Conservation (phyloP, 2,113 vertebrate species). For the Prolemur simus region DNA sequence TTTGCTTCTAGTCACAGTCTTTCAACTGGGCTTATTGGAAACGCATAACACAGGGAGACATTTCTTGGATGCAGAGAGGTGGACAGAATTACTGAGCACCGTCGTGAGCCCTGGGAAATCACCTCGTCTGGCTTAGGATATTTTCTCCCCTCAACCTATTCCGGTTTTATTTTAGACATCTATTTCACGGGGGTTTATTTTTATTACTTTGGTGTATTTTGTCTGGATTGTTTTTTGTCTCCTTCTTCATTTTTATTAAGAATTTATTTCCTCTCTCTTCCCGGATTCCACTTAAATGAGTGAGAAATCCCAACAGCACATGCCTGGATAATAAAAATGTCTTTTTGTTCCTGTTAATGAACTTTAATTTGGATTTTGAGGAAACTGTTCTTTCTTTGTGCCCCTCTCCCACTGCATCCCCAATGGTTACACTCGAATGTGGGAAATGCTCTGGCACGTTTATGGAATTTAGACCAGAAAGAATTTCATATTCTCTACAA, state of each 20-base stretch:
- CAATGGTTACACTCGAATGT: not conserved
- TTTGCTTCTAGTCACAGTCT: not conserved
- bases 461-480: not conserved
- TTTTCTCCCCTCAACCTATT: not conserved
- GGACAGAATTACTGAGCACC: not conserved
- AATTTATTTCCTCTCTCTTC: conserved; percentile 1
- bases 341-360: not conserved
- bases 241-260: conserved; percentile 1
- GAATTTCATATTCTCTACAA: not conserved
- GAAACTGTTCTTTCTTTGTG: not conserved
- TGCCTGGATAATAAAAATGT: not conserved
- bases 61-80: not conserved
- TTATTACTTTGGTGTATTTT: conserved; percentile 29
- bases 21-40: not conserved
- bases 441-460: not conserved
- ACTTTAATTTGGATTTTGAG: conserved; percentile 26
- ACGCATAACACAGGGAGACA: not conserved
- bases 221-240: not conserved
- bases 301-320: not conserved
- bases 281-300: not conserved
- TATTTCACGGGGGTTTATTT: not conserved
- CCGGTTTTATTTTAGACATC: conserved; percentile 1
- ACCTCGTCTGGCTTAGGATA: not conserved
- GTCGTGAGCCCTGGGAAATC: not conserved
- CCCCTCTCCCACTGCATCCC: too few relatives aligned